A percentile compares a stretch with the other conserved stretches of the same genome.
Evolutionary conservation across 2,797 vertebrate genomes (phyloP).

Genomic region (Sebastes matsubarae): DNA sequence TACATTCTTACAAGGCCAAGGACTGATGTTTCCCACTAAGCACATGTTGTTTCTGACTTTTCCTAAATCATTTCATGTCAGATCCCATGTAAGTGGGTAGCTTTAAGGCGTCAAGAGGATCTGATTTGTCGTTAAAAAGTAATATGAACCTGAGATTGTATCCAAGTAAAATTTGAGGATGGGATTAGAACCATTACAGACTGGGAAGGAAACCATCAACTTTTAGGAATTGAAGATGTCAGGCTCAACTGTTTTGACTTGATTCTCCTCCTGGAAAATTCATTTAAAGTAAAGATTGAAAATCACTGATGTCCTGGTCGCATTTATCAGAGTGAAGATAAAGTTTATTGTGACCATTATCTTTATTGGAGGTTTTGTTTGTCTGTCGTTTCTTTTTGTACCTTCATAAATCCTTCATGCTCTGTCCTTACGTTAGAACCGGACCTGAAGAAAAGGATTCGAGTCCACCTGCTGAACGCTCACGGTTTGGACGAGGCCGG

Average conservation of each 20-base stretch:
- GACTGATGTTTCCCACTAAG: not conserved
- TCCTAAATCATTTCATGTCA: not conserved
- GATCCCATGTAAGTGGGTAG: not conserved
- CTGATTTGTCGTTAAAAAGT: constrained; percentile 6
- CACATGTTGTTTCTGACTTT: not conserved
- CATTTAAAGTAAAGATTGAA: not conserved
- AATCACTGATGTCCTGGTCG: not conserved
- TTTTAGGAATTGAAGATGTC: not conserved
- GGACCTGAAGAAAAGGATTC: constrained; percentile 94
- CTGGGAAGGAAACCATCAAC: not conserved
- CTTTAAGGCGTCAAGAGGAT: not conserved
- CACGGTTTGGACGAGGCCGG: constrained; percentile 98
- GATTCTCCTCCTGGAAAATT: not conserved
- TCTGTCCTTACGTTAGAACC: constrained; percentile 83
- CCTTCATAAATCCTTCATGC: constrained; percentile 3
- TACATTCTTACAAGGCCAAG: not conserved
- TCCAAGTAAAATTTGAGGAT: not conserved
- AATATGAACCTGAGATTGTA: not conserved
- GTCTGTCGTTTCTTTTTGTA: not conserved
- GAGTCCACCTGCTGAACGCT: constrained; percentile 95
- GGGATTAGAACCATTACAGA: not conserved
- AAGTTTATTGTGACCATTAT: constrained; percentile 8
- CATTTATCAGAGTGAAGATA: constrained; percentile 31
- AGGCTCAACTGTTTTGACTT: not conserved
- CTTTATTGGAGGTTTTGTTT: constrained; percentile 7